phyloP scores from a whole-genome alignment of 2,888 invertebrate species.

The Mycalesis mineus region DNA sequence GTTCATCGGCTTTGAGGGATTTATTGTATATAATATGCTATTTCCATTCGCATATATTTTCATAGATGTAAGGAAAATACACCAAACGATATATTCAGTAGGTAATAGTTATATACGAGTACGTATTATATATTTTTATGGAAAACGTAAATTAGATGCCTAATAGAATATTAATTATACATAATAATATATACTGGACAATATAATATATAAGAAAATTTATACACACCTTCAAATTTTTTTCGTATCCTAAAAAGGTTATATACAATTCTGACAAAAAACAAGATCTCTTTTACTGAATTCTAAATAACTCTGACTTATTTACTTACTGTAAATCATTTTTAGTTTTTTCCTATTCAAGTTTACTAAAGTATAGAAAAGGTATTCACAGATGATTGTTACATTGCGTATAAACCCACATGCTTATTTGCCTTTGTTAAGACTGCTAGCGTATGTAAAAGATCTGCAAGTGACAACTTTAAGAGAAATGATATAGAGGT shows the following conservation, averaged over 20 bases:
- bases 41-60: constrained; percentile 74
- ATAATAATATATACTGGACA: neutral
- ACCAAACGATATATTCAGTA: constrained; percentile 35
- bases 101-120: neutral
- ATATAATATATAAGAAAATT: neutral
- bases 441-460: constrained; percentile 32
- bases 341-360: neutral
- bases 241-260: no score
- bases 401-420: constrained; percentile 11
- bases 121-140: constrained; percentile 24
- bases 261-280: no score
- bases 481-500: no score
- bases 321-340: neutral
- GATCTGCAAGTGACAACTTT: neutral
- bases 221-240: neutral
- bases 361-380: neutral
- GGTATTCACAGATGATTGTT: constrained; percentile 18
- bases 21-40: constrained; percentile 59
- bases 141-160: constrained; percentile 4
- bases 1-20: constrained; percentile 36
- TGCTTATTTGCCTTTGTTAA: constrained; percentile 28
- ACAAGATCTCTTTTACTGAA: neutral
- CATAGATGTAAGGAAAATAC: constrained; percentile 38
- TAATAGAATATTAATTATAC: constrained; percentile 5
- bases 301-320: no score